Percentiles rank a stretch among this genome's conserved stretches.
Evolutionary conservation across 1,140 invertebrate species (phyloP).

Genomic region (Bradynema listronoti): DNA sequence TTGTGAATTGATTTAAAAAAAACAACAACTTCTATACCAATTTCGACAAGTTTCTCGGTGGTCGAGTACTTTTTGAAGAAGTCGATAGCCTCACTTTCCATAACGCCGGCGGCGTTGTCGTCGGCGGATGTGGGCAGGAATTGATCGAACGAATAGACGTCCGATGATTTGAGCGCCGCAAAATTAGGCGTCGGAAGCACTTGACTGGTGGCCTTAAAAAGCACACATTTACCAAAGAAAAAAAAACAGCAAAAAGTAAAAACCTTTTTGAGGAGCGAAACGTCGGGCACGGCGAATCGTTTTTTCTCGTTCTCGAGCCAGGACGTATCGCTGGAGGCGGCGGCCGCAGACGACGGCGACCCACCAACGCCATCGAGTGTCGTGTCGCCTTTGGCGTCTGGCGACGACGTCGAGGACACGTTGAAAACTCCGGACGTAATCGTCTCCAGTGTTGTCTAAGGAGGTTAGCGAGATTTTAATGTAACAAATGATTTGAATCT

Average conservation of each 20-base stretch:
- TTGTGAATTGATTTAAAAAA: no score
- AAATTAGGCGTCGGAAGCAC: neutral
- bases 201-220: neutral
- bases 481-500: no score
- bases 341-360: no score
- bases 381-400: neutral
- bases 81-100: neutral
- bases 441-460: neutral
- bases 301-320: no score
- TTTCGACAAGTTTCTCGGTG: neutral
- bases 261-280: neutral
- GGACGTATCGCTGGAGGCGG: no score
- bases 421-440: constrained; percentile 2
- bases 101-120: neutral
- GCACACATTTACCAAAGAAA: neutral
- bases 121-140: neutral
- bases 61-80: neutral
- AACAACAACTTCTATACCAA: no score
- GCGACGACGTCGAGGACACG: neutral
- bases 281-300: neutral
- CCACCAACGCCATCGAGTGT: neutral
- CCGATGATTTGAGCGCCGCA: neutral
- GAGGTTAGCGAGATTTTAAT: no score
- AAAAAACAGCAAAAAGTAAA: neutral
- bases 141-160: constrained; percentile 1